A percentile compares a stretch with the other conserved stretches of the same genome.
phyloP scores from a whole-genome alignment of 30 jellyfish, hydroid and myxozoan genomes.

The Sanderia malayensis region DNA sequence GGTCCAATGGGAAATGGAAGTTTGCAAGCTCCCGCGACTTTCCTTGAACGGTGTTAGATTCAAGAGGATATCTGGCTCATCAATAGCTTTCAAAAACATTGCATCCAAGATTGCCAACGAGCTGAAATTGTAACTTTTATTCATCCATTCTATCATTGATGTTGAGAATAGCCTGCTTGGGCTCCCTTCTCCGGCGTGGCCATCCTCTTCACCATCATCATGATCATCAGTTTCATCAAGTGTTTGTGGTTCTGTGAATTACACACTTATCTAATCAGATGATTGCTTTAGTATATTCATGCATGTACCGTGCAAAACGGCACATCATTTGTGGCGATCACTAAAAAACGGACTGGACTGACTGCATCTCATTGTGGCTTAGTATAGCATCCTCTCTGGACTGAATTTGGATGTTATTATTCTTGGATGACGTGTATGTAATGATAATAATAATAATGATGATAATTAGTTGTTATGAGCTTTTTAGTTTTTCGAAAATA shows the following conservation, averaged over 20 bases:
- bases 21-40: slow-evolving; percentile 94
- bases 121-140: slow-evolving; percentile 70
- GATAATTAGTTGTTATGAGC: slow-evolving; percentile 53
- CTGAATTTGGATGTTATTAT: slow-evolving; percentile 33
- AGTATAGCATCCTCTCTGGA: slow-evolving; percentile 28
- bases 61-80: slow-evolving; percentile 97
- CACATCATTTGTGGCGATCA: slow-evolving; percentile 1
- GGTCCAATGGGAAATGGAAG: slow-evolving; percentile 99
- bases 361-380: slow-evolving; percentile 6
- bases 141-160: slow-evolving; percentile 15
- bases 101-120: slow-evolving; percentile 99
- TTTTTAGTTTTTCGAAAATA: slow-evolving; percentile 57
- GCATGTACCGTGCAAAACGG: background rate
- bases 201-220: too few species aligned
- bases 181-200: too few species aligned
- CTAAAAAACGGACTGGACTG: slow-evolving; percentile 6
- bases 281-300: background rate
- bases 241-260: slow-evolving; percentile 28
- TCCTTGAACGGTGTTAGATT: slow-evolving; percentile 97
- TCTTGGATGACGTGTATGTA: slow-evolving; percentile 30
- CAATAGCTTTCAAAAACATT: slow-evolving; percentile 97
- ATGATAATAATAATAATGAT: too few species aligned
- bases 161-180: slow-evolving; percentile 10
- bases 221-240: too few species aligned
- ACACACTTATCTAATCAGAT: slow-evolving; percentile 18